Conservation (phyloP, 2,888 invertebrate species). For the Muscina levida region DNA sequence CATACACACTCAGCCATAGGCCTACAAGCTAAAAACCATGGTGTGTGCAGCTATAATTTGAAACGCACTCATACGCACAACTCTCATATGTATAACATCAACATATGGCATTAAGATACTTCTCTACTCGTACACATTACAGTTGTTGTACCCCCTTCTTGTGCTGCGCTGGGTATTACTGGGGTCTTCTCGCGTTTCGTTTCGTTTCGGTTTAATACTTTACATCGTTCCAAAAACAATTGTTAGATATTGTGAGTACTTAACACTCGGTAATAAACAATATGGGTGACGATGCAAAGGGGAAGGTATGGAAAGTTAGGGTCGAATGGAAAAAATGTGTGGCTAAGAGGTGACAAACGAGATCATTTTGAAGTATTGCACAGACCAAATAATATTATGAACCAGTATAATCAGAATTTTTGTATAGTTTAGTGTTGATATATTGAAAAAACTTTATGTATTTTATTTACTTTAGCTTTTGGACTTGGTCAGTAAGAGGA, state of each 20-base stretch:
- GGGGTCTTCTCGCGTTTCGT: background rate
- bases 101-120: conserved; percentile 29
- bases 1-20: conserved; percentile 28
- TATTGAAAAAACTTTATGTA: no score
- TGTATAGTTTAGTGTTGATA: no score
- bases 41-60: no score
- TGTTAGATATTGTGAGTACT: conserved; percentile 8
- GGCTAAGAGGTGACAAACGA: no score
- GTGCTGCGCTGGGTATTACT: background rate
- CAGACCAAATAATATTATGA: no score
- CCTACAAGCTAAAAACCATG: no score
- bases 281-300: background rate
- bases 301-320: background rate
- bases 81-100: no score
- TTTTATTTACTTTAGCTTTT: no score
- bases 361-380: no score
- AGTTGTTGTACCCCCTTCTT: conserved; percentile 26
- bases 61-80: background rate
- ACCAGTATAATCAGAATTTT: no score
- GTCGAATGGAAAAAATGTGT: background rate
- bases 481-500: no score
- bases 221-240: background rate
- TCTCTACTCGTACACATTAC: background rate
- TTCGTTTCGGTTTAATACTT: conserved; percentile 25
- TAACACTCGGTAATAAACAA: conserved; percentile 9